Evolutionary conservation across 2,888 invertebrate species (phyloP), one percentile per base, ranked within the genome.

Genomic region (Drosophila buzzatii): DNA sequence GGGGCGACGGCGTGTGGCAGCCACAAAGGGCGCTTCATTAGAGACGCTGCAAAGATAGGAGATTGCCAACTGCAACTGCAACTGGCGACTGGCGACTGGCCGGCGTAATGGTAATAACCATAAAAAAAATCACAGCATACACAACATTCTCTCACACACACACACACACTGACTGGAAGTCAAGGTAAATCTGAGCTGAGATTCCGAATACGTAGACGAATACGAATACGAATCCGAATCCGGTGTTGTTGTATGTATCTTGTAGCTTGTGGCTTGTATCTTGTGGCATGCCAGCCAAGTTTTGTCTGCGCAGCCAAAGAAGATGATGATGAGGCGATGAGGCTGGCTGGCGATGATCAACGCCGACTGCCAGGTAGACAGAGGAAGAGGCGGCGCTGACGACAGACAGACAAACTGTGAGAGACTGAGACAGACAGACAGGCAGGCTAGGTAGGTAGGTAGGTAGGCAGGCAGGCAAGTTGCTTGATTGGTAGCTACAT

Each of bases 61-160:
- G 58, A 52, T 42, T 10, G 23, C 42, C 41, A 41, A 41, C 59
- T 27, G 7, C 27, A 6, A 6, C 27, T 27, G 7, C 83, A 67
- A 73, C 63, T 62, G 57, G 45, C 33, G 0, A 37, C 37, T 16
- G 81, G 62, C 83, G 70, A 73, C 63, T 62, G 57, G 55, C 23
- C 59, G 42, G 45, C 77, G 73, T 70, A 73, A 86, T 85, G 81
- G 68, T 76, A 85, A 83, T 79, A 70, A 74, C 73, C 83, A 83
- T 81, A 81, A 73, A 75, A 74, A 73, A 64, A 72, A 49, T 35
- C 61, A 61, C 61, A 49, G 37, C 49, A 60, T 35, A 27, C 44
- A 65, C 35, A 63, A 69, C 69, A 76, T 78, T 82, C 83, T 69
- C 76, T 70, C 69, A 75, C 72, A 44, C 76, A 73, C 69, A 77